These are phyloP conservation scores for Labeo calbasu DNA, from an alignment of 2,797 vertebrate species.

Conservation along the genomic window DNA sequence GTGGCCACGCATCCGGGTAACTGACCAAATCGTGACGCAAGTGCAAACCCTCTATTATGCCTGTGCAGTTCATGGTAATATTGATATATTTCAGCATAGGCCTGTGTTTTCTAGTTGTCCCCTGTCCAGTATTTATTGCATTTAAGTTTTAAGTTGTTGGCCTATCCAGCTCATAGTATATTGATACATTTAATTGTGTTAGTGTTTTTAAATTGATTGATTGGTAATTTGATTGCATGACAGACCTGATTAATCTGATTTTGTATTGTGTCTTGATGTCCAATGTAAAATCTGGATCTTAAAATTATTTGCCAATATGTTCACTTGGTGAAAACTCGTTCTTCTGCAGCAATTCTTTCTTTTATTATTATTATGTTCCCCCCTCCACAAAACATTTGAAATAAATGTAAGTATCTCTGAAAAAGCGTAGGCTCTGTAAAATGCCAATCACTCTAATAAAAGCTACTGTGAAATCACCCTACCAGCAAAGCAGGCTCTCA, in stretches of 20 bases:
- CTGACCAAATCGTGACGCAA: too few relatives aligned
- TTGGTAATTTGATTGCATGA: background rate
- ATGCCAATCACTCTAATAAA: conserved; percentile 24
- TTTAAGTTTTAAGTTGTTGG: background rate
- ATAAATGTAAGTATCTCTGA: background rate
- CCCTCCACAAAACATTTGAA: background rate
- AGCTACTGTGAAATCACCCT: conserved; percentile 7
- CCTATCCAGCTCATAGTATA: background rate
- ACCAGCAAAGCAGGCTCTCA: background rate
- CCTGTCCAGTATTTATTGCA: background rate
- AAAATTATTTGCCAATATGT: background rate
- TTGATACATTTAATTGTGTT: background rate
- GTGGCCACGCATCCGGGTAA: too few relatives aligned
- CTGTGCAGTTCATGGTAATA: background rate
- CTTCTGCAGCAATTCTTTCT: background rate
- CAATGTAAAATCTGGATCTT: background rate
- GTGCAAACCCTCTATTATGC: background rate
- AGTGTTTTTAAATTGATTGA: background rate
- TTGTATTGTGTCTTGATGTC: background rate
- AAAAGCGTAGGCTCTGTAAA: conserved; percentile 3
- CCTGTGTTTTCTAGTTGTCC: background rate
- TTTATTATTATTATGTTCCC: background rate
- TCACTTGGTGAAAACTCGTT: background rate
- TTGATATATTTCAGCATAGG: background rate
- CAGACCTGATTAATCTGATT: background rate